Evolutionary conservation across 2,113 vertebrate species (phyloP).

Genomic region (Panurus biarmicus): DNA sequence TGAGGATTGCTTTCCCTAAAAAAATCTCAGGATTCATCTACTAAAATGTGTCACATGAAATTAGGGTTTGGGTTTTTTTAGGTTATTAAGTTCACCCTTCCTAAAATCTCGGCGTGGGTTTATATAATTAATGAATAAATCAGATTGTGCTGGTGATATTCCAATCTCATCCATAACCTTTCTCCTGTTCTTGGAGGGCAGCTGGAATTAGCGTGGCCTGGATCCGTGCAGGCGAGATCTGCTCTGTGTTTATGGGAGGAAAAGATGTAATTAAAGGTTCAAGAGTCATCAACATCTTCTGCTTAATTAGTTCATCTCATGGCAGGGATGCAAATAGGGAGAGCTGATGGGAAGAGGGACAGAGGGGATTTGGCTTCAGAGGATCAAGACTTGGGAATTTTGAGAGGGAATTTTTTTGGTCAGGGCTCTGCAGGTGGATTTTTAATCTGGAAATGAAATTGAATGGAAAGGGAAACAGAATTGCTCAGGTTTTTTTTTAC

Average conservation of each 20-base stretch:
- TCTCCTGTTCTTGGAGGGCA: not conserved
- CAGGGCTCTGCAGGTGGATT: not conserved
- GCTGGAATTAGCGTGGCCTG: not conserved
- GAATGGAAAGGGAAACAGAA: not conserved
- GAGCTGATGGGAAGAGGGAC: not conserved
- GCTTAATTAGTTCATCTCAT: not conserved
- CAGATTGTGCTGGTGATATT: not conserved
- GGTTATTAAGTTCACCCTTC: not conserved
- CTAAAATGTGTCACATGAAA: not conserved
- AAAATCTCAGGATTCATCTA: not conserved
- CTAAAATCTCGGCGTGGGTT: not conserved
- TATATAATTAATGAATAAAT: constrained; percentile 27
- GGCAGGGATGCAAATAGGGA: not conserved
- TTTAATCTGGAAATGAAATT: not conserved
- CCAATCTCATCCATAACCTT: not conserved
- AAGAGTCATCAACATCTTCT: not conserved
- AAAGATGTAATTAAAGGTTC: constrained; percentile 2
- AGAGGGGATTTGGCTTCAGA: not conserved
- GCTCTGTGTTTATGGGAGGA: not conserved
- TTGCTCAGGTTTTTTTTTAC: not conserved
- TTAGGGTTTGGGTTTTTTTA: not conserved
- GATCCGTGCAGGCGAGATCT: not conserved
- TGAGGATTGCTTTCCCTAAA: not conserved
- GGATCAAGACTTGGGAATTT: accelerated
- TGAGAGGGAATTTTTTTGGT: not conserved